These are phyloP conservation scores for Theretra japonica DNA, from an alignment of 2,888 invertebrate genomes.

Conservation along the genomic window DNA sequence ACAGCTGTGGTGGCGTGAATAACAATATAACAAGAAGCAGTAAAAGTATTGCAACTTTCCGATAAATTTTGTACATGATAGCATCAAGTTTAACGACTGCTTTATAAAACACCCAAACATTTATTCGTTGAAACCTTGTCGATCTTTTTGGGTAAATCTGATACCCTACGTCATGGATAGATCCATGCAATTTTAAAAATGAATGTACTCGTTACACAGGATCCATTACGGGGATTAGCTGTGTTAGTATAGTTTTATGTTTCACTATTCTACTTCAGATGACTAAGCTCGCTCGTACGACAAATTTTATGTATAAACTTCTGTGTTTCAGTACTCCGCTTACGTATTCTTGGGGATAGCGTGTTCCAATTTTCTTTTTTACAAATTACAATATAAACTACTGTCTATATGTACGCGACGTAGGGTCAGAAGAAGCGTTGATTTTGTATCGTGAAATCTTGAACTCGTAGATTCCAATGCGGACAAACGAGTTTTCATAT, in stretches of 20 bases:
- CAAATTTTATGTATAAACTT: neutral
- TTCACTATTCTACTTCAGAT: neutral
- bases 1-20: too few relatives aligned
- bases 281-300: neutral
- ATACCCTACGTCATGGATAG: too few relatives aligned
- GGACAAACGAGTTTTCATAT: too few relatives aligned
- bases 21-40: too few relatives aligned
- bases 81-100: too few relatives aligned
- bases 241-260: neutral
- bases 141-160: too few relatives aligned
- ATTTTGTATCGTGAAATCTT: neutral
- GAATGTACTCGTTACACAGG: neutral
- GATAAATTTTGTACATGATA: too few relatives aligned
- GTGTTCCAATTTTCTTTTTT: neutral
- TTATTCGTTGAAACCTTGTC: too few relatives aligned
- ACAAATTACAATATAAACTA: neutral
- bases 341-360: neutral
- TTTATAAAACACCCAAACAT: too few relatives aligned
- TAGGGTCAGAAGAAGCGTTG: neutral
- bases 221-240: conserved; percentile 3
- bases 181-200: too few relatives aligned
- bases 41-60: too few relatives aligned
- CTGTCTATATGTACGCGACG: neutral
- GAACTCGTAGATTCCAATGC: too few relatives aligned
- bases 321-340: neutral